Evolutionary conservation across 1,140 invertebrate genomes (phyloP), one percentile per base, ranked within the genome.

Genomic region (Manduca sexta): DNA sequence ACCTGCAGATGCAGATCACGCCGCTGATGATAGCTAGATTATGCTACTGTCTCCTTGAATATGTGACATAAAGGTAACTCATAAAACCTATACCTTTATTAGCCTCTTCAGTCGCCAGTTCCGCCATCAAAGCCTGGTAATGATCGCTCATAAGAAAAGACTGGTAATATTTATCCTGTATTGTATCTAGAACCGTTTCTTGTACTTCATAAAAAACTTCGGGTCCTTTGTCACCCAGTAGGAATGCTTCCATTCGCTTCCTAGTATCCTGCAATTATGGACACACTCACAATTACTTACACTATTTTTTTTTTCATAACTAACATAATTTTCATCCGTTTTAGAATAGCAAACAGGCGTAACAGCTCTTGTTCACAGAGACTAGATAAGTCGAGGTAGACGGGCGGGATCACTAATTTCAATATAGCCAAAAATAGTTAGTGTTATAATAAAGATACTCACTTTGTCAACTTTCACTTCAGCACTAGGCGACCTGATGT

Each of bases 181-280:
- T 86, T 0, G 91, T 90, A 63, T 92, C 90, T 14, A 94, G 89
- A 7, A 97, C 92, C 55, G 91, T 90, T 21, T 93, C 90, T 75
- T 96, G 95, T 2, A 95, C 93, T 70, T 95, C 92, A 65, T 93
- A 95, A 83, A 97, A 96, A 15, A 96, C 93, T 79, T 95, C 94
- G 35, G 94, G 95, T 3, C 95, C 95, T 69, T 92, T 93, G 65
- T 95, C 92, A 26, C 95, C 95, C 35, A 95, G 74, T 43, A 97
- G 84, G 83, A 97, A 97, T 16, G 91, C 89, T 72, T 97, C 95
- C 90, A 97, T 97, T 48, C 92, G 89, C 72, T 95, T 95, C 37
- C 93, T 88, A 2, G 90, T 88, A 44, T 87, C 88, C 86, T 87
- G 16, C 48, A 70, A 71, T 29, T 21, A 17, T 21, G 21, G 2